Percentiles rank a stretch among this genome's conserved stretches.
These are phyloP conservation scores for Pecten maximus DNA, from an alignment of 2,888 invertebrate species.

Conservation along the genomic window DNA sequence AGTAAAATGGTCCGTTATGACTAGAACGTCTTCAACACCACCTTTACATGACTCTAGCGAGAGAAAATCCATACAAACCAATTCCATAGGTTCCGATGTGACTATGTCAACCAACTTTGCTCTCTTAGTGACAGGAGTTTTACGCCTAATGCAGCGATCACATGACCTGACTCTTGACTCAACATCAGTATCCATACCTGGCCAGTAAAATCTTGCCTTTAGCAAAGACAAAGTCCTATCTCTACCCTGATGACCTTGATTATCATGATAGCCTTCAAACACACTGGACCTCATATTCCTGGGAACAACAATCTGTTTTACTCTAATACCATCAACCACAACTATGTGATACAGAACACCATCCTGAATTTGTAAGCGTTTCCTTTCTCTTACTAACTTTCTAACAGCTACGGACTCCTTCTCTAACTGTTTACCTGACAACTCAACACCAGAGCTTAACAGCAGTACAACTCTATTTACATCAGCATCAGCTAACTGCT, in stretches of 20 bases:
- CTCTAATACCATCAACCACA: background rate
- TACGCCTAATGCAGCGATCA: background rate
- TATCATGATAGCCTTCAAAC: conserved; percentile 42
- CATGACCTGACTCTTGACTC: background rate
- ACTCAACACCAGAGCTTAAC: background rate
- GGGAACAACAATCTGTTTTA: conserved; percentile 47
- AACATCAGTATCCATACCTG: conserved; percentile 40
- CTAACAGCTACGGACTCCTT: conserved; percentile 10
- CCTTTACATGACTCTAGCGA: background rate
- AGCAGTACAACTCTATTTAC: background rate
- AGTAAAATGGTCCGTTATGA: background rate
- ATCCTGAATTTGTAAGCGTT: conserved; percentile 3
- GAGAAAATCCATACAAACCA: background rate
- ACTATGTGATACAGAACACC: conserved; percentile 44
- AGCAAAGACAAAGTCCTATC: conserved; percentile 40
- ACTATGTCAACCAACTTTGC: background rate
- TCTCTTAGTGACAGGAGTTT: background rate
- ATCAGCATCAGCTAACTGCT: background rate
- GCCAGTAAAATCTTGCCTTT: conserved; percentile 42
- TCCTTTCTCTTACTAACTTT: conserved; percentile 2
- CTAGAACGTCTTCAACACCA: background rate
- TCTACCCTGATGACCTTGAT: conserved; percentile 48
- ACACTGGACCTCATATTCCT: background rate
- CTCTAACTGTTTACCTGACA: background rate
- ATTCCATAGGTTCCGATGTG: background rate